These are phyloP conservation scores for Jaculus jaculus DNA, from an alignment of 2,113 vertebrate genomes.

Conservation along the genomic window DNA sequence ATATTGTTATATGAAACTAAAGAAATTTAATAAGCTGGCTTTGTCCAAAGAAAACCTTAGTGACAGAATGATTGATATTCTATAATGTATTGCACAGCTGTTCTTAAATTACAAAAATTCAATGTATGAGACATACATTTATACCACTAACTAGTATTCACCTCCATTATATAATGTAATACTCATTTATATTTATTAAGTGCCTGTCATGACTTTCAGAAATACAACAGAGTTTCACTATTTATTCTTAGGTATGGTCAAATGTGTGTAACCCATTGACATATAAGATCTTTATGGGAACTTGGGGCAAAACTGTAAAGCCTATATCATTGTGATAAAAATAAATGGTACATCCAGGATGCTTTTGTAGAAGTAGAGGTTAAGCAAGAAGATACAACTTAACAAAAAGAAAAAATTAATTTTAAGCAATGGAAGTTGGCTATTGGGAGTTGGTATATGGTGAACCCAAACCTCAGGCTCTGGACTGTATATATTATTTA, in stretches of 20 bases:
- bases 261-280: slow-evolving; percentile 16
- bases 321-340: background rate
- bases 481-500: fast-evolving
- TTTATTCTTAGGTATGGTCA: slow-evolving; percentile 46
- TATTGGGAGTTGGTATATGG: background rate
- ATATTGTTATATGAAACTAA: slow-evolving; percentile 77
- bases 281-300: background rate
- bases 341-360: background rate
- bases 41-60: slow-evolving; percentile 70
- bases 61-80: slow-evolving; percentile 76
- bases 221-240: slow-evolving; percentile 45
- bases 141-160: slow-evolving; percentile 48
- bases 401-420: background rate
- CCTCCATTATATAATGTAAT: slow-evolving; percentile 67
- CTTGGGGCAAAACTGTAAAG: background rate
- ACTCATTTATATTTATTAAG: slow-evolving; percentile 74
- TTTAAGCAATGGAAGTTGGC: background rate
- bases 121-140: slow-evolving; percentile 69
- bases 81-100: slow-evolving; percentile 61
- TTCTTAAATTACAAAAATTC: slow-evolving; percentile 69
- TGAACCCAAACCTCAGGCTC: background rate
- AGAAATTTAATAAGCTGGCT: slow-evolving; percentile 73
- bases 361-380: background rate
- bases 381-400: background rate
- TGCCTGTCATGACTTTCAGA: slow-evolving; percentile 54